phyloP scores from a whole-genome alignment of 2,113 vertebrate species.

The Bubo blakistoni region DNA sequence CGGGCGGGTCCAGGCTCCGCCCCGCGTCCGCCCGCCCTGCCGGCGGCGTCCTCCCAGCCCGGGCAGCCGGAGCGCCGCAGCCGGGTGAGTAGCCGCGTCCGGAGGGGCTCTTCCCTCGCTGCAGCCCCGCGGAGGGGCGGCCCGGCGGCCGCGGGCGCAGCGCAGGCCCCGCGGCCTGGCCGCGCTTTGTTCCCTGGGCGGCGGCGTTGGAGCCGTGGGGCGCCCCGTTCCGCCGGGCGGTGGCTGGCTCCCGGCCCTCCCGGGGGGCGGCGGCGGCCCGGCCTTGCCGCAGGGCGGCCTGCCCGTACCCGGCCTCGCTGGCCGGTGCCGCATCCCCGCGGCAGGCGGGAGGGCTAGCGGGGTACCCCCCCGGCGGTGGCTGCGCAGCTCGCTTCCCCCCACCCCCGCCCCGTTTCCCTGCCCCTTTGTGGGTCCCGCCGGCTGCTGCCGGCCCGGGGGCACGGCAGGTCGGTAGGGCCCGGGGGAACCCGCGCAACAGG shows the following conservation, averaged over 20 bases:
- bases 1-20: neutral
- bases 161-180: slow-evolving; percentile 7
- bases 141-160: neutral
- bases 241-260: neutral
- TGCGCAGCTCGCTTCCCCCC: neutral
- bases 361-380: neutral
- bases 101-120: neutral
- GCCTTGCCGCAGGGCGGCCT: neutral
- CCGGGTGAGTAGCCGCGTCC: neutral
- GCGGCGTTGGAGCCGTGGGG: neutral
- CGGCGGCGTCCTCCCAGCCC: neutral
- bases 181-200: neutral
- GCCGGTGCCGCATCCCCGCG: neutral
- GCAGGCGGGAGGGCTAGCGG: neutral
- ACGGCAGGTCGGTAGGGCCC: neutral
- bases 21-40: neutral
- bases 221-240: neutral
- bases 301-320: neutral
- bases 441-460: neutral
- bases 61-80: neutral
- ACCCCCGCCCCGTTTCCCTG: neutral
- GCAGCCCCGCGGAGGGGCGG: neutral
- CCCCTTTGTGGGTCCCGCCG: neutral
- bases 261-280: neutral
- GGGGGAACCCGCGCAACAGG: neutral